Evolutionary conservation across 2,888 invertebrate species (phyloP).

Genomic region (Dryomyza anilis): DNA sequence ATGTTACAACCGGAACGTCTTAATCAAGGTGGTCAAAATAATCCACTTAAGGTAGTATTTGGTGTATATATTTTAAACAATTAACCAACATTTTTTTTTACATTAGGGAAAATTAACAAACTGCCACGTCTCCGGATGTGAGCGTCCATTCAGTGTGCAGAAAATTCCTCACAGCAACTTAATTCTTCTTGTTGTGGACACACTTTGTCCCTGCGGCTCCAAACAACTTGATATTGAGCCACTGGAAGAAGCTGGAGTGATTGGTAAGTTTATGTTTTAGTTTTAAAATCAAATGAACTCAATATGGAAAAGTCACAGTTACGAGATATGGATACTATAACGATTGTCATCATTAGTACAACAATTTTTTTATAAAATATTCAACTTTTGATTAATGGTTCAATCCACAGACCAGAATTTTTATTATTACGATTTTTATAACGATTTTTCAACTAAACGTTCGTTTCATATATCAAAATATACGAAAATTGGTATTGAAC

Average conservation of each 20-base stretch:
- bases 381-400: too few species aligned
- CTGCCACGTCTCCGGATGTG: conserved; percentile 86
- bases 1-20: conserved; percentile 80
- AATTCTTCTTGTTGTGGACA: conserved; percentile 86
- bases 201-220: conserved; percentile 85
- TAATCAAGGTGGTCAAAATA: conserved; percentile 77
- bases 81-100: background rate
- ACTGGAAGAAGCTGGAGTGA: conserved; percentile 69
- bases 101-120: conserved; percentile 79
- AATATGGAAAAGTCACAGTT: too few species aligned
- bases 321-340: too few species aligned
- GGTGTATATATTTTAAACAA: background rate
- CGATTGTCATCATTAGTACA: too few species aligned
- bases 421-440: too few species aligned
- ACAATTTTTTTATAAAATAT: too few species aligned
- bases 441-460: too few species aligned
- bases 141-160: conserved; percentile 90
- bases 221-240: conserved; percentile 84
- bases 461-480: too few species aligned
- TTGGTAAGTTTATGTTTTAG: conserved; percentile 53
- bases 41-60: conserved; percentile 79
- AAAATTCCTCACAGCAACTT: conserved; percentile 90
- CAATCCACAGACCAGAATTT: too few species aligned
- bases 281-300: too few species aligned
- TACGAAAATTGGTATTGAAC: too few species aligned